These are phyloP conservation scores for Augochlora pura DNA, from an alignment of 1,140 invertebrate species.

Conservation along the genomic window DNA sequence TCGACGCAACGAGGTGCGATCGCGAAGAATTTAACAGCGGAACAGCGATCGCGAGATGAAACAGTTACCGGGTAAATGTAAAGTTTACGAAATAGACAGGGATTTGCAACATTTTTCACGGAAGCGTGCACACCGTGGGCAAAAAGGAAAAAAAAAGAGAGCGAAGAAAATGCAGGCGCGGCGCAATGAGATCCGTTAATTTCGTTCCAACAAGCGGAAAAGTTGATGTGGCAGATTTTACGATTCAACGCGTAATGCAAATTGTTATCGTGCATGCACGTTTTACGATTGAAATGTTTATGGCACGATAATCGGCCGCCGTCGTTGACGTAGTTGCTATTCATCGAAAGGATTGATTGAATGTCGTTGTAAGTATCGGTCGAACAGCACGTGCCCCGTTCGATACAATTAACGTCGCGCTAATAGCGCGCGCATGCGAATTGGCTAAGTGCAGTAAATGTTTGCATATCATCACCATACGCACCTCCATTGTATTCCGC, in stretches of 20 bases:
- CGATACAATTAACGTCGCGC: slow-evolving; percentile 54
- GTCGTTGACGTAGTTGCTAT: slow-evolving; percentile 34
- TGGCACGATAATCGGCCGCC: not conserved
- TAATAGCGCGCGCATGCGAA: slow-evolving; percentile 12
- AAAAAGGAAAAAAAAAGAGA: no score
- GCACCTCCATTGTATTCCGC: slow-evolving; percentile 76
- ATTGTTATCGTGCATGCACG: not conserved
- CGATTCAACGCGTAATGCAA: not conserved
- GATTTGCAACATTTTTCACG: no score
- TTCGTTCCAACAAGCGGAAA: not conserved
- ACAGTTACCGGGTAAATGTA: no score
- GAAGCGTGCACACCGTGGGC: no score
- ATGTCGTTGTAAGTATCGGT: slow-evolving; percentile 28
- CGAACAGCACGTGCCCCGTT: not conserved
- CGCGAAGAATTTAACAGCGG: no score
- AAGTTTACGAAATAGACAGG: no score
- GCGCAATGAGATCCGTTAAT: no score
- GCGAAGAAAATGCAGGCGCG: no score
- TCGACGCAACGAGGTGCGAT: no score
- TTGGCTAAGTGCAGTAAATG: slow-evolving; percentile 58
- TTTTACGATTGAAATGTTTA: not conserved
- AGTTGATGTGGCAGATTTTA: not conserved
- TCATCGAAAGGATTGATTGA: slow-evolving; percentile 41
- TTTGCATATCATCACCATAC: slow-evolving; percentile 24
- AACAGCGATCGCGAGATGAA: no score